Conservation (phyloP, 2,797 vertebrate genomes). For the Poecilia velifera region DNA sequence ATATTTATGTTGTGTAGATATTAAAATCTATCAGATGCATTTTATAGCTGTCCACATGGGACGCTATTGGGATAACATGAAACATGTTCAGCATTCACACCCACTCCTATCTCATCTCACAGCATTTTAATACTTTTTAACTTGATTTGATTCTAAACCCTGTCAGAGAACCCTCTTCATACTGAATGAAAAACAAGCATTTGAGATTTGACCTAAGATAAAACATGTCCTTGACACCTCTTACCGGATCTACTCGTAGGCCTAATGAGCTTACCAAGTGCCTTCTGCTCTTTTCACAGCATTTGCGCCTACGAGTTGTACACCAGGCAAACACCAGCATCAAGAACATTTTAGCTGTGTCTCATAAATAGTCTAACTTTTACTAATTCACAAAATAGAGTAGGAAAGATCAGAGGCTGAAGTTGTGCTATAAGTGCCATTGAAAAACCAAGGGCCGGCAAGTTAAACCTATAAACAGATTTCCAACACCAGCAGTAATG, state of each 20-base stretch:
- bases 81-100: neutral
- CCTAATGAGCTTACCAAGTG: slow-evolving; percentile 56
- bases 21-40: neutral
- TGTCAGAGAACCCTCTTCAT: neutral
- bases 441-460: slow-evolving; percentile 12
- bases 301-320: slow-evolving; percentile 26
- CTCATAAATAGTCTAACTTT: slow-evolving; percentile 3
- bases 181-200: slow-evolving; percentile 9
- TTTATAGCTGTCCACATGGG: neutral
- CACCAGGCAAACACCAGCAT: slow-evolving; percentile 24
- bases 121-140: neutral
- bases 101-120: neutral
- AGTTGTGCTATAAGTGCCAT: neutral
- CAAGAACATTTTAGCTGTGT: slow-evolving; percentile 13
- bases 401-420: slow-evolving; percentile 12
- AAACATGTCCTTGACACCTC: slow-evolving; percentile 33
- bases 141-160: slow-evolving; percentile 11
- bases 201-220: slow-evolving; percentile 18
- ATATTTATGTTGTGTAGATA: neutral
- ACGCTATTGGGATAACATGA: neutral
- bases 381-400: slow-evolving; percentile 11
- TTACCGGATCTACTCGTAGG: slow-evolving; percentile 30
- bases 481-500: slow-evolving; percentile 60
- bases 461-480: slow-evolving; percentile 9
- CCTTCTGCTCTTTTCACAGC: slow-evolving; percentile 60